Evolutionary conservation across 2,113 vertebrate species (phyloP).

Genomic region (Fulica atra): DNA sequence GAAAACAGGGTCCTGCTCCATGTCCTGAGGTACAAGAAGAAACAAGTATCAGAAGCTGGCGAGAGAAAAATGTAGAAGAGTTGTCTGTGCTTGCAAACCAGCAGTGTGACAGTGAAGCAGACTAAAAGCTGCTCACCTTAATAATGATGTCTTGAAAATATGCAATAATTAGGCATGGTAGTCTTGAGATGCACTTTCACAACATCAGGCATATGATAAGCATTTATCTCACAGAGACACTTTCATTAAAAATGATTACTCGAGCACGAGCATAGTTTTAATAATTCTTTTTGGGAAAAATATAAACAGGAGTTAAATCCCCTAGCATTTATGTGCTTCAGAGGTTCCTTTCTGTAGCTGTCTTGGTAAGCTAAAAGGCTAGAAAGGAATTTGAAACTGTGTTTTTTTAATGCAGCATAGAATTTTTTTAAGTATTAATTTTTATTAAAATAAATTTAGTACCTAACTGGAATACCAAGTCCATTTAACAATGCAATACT

Average conservation of each 20-base stretch:
- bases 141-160: not conserved
- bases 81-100: not conserved
- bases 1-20: not conserved
- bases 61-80: not conserved
- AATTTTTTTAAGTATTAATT: not conserved
- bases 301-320: not conserved
- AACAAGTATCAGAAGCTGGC: not conserved
- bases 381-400: conserved; percentile 4
- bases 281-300: not conserved
- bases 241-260: conserved; percentile 48
- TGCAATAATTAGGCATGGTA: conserved; percentile 1
- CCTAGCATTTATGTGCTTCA: not conserved
- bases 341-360: not conserved
- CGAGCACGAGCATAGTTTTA: not conserved
- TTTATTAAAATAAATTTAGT: not conserved
- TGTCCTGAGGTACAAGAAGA: not conserved
- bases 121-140: not conserved
- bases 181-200: not conserved
- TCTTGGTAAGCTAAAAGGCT: not conserved
- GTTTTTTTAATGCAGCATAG: not conserved
- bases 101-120: not conserved
- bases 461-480: not conserved
- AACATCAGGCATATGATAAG: not conserved
- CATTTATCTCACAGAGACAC: not conserved
- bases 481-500: not conserved